Conservation (phyloP, 1,140 invertebrate genomes). For the Pissodes strobi region DNA sequence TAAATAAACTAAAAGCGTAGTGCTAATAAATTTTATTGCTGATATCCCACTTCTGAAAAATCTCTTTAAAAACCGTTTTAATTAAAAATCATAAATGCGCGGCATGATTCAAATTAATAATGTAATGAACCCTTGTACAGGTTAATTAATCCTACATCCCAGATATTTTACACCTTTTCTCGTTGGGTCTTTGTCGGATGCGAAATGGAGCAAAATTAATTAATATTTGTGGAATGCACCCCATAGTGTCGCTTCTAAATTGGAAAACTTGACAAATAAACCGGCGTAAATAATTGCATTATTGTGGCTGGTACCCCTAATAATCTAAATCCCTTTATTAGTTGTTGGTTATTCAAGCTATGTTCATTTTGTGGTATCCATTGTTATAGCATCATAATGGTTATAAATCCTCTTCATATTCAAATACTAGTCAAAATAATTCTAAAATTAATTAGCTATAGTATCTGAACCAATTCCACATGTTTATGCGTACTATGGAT, state of each 20-base stretch:
- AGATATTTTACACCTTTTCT: slow-evolving; percentile 36
- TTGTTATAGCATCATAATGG: too few relatives aligned
- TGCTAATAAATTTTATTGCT: slow-evolving; percentile 18
- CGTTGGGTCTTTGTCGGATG: slow-evolving; percentile 19
- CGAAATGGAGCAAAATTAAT: slow-evolving; percentile 30
- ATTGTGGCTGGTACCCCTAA: slow-evolving; percentile 3
- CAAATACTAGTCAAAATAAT: too few relatives aligned
- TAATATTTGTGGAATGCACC: slow-evolving; percentile 35
- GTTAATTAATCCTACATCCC: slow-evolving; percentile 33
- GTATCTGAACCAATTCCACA: too few relatives aligned
- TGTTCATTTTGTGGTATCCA: neutral
- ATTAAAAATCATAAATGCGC: slow-evolving; percentile 39
- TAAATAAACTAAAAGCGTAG: too few relatives aligned
- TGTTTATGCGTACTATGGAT: too few relatives aligned
- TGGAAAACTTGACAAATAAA: slow-evolving; percentile 29
- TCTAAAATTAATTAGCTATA: too few relatives aligned
- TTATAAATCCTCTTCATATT: too few relatives aligned
- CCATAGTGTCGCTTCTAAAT: slow-evolving; percentile 19
- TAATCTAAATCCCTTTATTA: too few relatives aligned
- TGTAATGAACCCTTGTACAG: slow-evolving; percentile 37
- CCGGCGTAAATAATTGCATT: slow-evolving; percentile 9
- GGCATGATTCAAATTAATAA: slow-evolving; percentile 35
- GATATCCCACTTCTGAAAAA: slow-evolving; percentile 19
- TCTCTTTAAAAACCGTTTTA: slow-evolving; percentile 19
- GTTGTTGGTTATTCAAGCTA: neutral